Evolutionary conservation across 1,140 invertebrate genomes (phyloP).

Genomic region (Lepidotrigona ventralis): DNA sequence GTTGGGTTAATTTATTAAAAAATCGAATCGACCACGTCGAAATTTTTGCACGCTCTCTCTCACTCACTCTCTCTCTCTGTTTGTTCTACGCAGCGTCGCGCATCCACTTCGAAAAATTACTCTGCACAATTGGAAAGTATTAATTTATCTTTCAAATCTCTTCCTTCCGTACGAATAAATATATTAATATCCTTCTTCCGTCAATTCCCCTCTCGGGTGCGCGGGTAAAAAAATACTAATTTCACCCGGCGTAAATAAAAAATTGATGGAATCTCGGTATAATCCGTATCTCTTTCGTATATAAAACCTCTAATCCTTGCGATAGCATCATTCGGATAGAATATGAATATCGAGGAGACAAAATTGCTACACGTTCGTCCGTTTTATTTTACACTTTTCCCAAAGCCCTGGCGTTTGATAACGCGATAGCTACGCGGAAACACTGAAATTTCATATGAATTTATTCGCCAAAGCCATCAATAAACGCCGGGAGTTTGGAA

Average conservation of each 20-base stretch:
- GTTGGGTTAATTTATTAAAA: background rate
- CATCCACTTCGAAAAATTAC: background rate
- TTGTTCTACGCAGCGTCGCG: too few relatives aligned
- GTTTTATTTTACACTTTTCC: background rate
- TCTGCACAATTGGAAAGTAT: background rate
- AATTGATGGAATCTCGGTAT: background rate
- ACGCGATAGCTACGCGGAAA: background rate
- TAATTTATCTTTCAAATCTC: background rate
- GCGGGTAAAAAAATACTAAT: background rate
- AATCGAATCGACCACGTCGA: background rate
- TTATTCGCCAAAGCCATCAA: conserved; percentile 8
- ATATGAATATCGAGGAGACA: background rate
- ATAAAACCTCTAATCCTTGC: background rate
- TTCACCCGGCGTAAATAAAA: background rate
- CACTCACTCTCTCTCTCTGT: too few relatives aligned
- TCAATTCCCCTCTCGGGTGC: background rate
- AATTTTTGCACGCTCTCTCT: background rate
- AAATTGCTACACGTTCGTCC: background rate
- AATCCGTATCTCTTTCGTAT: background rate
- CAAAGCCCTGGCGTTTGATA: background rate
- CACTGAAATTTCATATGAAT: background rate
- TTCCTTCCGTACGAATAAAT: background rate
- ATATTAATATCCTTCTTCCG: background rate
- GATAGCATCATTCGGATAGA: background rate
- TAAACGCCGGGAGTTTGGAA: background rate